Evolutionary conservation across 2,888 invertebrate genomes (phyloP).

Genomic region (Nematopogon swammerdamellus): DNA sequence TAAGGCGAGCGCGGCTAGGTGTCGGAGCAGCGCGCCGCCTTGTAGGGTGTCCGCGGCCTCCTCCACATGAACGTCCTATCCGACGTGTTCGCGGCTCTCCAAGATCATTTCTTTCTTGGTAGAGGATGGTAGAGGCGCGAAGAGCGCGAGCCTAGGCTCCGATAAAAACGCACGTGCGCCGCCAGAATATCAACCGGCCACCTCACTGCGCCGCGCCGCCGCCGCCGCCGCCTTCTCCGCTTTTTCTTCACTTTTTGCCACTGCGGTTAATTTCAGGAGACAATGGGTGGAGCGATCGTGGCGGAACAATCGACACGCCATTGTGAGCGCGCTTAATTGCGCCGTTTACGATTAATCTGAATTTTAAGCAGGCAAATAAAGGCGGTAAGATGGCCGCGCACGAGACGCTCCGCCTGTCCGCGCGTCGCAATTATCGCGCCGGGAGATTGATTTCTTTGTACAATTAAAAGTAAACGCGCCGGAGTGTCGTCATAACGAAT

Average conservation of each 20-base stretch:
- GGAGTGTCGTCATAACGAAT: constrained; percentile 1
- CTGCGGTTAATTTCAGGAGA: constrained; percentile 35
- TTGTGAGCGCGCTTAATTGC: constrained; percentile 34
- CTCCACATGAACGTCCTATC: background rate
- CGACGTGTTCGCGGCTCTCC: background rate
- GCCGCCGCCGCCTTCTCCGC: background rate
- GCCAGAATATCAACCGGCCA: background rate
- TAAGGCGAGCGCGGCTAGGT: background rate
- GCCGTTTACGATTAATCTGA: constrained; percentile 33
- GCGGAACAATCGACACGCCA: constrained; percentile 33
- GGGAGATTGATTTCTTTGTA: constrained; percentile 1
- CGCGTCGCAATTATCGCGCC: background rate
- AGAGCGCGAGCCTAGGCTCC: background rate
- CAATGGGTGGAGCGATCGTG: constrained; percentile 31
- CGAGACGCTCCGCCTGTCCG: background rate
- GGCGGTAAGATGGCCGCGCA: background rate
- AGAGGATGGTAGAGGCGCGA: background rate
- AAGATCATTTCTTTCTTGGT: background rate
- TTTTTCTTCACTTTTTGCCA: constrained; percentile 23
- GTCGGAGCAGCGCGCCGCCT: background rate
- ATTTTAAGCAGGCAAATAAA: constrained; percentile 16
- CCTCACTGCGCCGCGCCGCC: too few relatives aligned
- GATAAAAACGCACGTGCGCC: background rate
- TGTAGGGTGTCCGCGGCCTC: background rate
- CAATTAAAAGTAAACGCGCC: constrained; percentile 1